Percentiles rank a stretch among this genome's conserved stretches.
Evolutionary conservation across 1,140 invertebrate genomes (phyloP).

Genomic region (Mercenaria mercenaria): DNA sequence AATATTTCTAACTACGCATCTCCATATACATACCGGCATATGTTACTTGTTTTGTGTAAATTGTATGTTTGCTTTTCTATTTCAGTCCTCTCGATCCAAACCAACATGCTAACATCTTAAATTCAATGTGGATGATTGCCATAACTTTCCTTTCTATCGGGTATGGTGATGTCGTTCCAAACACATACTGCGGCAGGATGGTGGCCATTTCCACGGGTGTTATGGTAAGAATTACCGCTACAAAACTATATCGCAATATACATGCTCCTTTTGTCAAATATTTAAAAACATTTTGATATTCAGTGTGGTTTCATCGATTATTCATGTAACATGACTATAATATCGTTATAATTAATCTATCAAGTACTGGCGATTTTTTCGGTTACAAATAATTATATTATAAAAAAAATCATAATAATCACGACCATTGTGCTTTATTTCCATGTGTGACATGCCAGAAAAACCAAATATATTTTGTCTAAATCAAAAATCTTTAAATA

Average conservation of each 20-base stretch:
- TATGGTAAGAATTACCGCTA: constrained; percentile 93
- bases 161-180: constrained; percentile 99
- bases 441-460: too few species aligned
- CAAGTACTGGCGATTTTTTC: too few species aligned
- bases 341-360: too few species aligned
- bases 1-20: too few species aligned
- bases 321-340: neutral
- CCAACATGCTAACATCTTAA: constrained; percentile 97
- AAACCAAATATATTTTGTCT: too few species aligned
- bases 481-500: too few species aligned
- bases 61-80: too few species aligned
- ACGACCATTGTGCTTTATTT: too few species aligned
- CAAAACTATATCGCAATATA: neutral
- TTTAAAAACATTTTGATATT: neutral
- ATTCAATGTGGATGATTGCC: constrained; percentile 99
- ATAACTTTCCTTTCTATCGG: constrained; percentile 99
- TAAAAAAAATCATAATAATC: too few species aligned
- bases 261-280: neutral
- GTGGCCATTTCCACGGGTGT: constrained; percentile 99
- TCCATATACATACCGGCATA: too few species aligned
- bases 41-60: too few species aligned
- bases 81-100: constrained; percentile 83
- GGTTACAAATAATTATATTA: too few species aligned
- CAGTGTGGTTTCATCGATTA: neutral
- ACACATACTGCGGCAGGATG: constrained; percentile 99